Conservation (phyloP, 2,113 vertebrate species). For the Rhadina sibilatrix region DNA sequence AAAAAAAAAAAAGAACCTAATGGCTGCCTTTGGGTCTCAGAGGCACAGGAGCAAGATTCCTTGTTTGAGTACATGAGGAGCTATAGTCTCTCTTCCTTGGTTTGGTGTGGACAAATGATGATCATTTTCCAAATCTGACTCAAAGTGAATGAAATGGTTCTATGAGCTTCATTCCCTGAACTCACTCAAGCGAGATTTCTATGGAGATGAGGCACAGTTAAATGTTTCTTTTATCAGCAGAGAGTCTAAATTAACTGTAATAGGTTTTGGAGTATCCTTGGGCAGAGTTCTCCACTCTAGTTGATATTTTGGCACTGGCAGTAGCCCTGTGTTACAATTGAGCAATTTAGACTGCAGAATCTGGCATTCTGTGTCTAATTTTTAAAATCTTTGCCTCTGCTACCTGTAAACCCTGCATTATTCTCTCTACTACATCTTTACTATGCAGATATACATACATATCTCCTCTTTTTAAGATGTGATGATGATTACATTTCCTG, state of each 20-base stretch:
- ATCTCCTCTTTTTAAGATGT: neutral
- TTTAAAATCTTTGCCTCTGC: neutral
- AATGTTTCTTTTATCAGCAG: neutral
- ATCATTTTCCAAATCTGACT: neutral
- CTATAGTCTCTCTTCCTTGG: neutral
- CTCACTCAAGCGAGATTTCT: neutral
- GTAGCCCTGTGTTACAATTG: neutral
- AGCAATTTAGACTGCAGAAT: neutral
- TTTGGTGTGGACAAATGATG: neutral
- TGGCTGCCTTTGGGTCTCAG: neutral
- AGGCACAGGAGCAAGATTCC: neutral
- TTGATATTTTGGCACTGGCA: neutral
- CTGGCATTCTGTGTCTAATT: neutral
- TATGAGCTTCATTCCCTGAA: neutral
- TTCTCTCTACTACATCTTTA: neutral
- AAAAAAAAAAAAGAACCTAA: rapidly evolving
- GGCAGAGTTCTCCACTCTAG: neutral
- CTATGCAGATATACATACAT: rapidly evolving
- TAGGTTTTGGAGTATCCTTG: neutral
- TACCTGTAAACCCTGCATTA: neutral
- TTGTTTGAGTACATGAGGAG: neutral
- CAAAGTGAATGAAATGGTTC: neutral
- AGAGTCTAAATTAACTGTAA: neutral
- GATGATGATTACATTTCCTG: neutral
- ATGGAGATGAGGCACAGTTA: neutral